Percentiles rank a stretch among this genome's conserved stretches.
phyloP scores from a whole-genome alignment of 2,113 vertebrate genomes.

The Pseudorectes ferrugineus region DNA sequence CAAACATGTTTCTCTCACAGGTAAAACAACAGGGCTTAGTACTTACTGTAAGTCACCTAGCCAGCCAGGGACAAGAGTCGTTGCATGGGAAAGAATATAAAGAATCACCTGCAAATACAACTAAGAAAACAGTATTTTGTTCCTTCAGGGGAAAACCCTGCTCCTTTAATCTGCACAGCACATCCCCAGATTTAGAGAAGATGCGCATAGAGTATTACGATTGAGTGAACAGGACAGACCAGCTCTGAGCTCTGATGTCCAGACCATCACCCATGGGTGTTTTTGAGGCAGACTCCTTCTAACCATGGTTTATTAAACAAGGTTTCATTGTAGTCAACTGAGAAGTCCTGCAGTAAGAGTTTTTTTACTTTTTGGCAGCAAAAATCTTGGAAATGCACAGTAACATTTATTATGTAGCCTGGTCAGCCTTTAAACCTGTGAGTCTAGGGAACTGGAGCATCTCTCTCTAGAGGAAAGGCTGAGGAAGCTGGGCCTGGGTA shows the following conservation, averaged over 20 bases:
- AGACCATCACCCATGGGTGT: not conserved
- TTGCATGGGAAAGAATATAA: not conserved
- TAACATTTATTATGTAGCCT: not conserved
- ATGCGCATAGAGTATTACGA: accelerated
- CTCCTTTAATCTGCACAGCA: not conserved
- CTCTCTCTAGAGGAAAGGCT: not conserved
- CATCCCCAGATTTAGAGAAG: not conserved
- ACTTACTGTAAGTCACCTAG: not conserved
- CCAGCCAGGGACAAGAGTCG: not conserved
- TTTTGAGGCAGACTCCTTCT: not conserved
- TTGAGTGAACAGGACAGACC: not conserved
- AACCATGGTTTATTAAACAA: not conserved
- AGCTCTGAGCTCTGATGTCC: not conserved
- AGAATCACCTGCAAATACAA: not conserved
- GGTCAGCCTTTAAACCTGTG: not conserved
- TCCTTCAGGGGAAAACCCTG: not conserved
- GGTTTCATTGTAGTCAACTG: not conserved
- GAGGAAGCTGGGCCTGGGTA: not conserved
- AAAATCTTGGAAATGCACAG: not conserved
- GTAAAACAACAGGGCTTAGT: not conserved
- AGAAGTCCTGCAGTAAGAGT: not conserved
- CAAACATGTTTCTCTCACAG: not conserved
- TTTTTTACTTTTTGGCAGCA: not conserved
- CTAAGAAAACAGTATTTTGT: not conserved
- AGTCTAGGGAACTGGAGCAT: not conserved